Evolutionary conservation across 2,113 vertebrate species (phyloP).

Genomic region (Mola mola): DNA sequence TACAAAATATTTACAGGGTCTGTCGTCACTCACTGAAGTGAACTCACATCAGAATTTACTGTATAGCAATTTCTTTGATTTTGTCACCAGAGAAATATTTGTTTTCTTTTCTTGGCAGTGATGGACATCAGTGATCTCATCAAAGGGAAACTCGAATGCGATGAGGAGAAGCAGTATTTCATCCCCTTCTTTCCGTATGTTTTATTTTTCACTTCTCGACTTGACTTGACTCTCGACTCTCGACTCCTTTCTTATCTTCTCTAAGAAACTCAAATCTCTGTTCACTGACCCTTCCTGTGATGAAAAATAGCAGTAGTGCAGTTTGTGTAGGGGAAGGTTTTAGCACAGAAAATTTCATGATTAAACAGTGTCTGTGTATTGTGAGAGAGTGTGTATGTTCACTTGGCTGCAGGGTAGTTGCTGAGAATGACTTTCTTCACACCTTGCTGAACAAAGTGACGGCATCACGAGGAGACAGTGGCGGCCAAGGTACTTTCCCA

Average conservation of each 20-base stretch:
- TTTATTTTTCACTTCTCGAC: not conserved
- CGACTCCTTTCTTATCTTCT: not conserved
- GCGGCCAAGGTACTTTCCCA: conserved; percentile 90
- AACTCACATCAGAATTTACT: conserved; percentile 2
- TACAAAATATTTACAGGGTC: not conserved
- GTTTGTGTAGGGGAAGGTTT: too few species aligned
- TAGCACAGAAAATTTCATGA: too few species aligned
- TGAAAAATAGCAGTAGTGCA: not conserved
- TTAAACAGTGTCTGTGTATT: not conserved
- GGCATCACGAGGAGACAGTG: conserved; percentile 91
- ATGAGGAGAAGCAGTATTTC: conserved; percentile 97
- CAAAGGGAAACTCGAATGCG: conserved; percentile 94
- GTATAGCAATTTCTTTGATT: conserved; percentile 16
- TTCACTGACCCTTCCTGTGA: not conserved
- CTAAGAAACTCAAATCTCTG: conserved; percentile 1
- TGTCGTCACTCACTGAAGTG: conserved; percentile 10
- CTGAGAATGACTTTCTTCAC: conserved; percentile 95
- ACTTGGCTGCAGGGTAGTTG: conserved; percentile 82
- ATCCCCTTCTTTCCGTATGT: conserved; percentile 97
- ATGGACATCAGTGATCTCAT: conserved; percentile 99
- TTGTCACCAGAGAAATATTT: conserved; percentile 33
- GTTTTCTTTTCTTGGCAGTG: conserved; percentile 79
- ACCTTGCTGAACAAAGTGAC: conserved; percentile 91
- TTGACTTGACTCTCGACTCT: too few species aligned
- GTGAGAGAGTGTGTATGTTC: conserved; percentile 12